Evolutionary conservation across 2,797 vertebrate species (phyloP), one percentile per base, ranked within the genome.

Genomic region (Danio albolineatus): DNA sequence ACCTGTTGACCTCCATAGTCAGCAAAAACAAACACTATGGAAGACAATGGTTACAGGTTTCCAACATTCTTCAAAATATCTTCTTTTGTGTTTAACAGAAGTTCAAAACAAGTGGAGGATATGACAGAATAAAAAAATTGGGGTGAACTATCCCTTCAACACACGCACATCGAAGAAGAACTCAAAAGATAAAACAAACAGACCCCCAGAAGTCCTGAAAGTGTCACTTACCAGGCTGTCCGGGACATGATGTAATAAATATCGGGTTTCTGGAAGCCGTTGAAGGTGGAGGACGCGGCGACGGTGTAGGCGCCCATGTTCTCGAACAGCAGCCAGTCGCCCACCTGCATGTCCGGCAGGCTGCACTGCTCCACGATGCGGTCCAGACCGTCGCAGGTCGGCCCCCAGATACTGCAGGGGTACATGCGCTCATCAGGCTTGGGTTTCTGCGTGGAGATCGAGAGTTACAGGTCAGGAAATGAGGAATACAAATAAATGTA

Each of bases 231-330:
- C 98, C 98, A 98, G 46, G 94, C 91, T 0, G 92, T 87, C 73
- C 96, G 93, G 6, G 97, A 97, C 90, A 99, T 96, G 75, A 99
- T 95, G 0, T 98, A 97, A 84, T 95, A 80, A 72, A 98, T 95
- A 61, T 96, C 93, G 0, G 98, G 98, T 81, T 94, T 95, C 90
- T 98, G 96, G 91, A 99, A 99, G 36, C 98, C 97, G 0, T 98
- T 99, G 90, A 99, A 98, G 46, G 96, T 98, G 36, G 98, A 98
- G 61, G 96, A 91, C 0, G 96, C 96, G 0, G 97, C 95, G 13
- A 99, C 95, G 0, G 97, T 99, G 84, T 99, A 99, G 66, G 98
- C 98, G 0, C 98, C 97, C 98, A 98, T 99, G 91, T 98, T 97
- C 66, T 99, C 96, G 89, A 98, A 99, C 8, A 99, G 89, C 91